Evolutionary conservation across 1,140 invertebrate species (phyloP).

Genomic region (Ericerus pela): DNA sequence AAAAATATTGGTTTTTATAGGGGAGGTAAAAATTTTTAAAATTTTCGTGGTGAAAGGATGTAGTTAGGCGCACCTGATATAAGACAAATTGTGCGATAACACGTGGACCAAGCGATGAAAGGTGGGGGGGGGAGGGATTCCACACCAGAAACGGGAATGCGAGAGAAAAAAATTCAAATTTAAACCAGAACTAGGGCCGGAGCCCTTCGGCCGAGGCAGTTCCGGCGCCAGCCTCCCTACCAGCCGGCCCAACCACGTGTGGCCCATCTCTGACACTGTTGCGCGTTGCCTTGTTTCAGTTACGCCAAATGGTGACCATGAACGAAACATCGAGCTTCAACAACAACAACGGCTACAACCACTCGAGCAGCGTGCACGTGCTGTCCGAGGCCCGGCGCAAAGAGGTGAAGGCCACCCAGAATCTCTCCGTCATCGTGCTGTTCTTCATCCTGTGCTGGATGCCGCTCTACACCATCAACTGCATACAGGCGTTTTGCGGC

Average conservation of each 20-base stretch:
- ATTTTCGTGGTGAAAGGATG: too few relatives aligned
- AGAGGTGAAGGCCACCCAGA: conserved; percentile 83
- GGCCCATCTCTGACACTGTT: conserved; percentile 18
- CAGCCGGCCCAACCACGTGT: conserved; percentile 23
- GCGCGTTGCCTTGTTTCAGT: conserved; percentile 27
- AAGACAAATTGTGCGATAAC: too few relatives aligned
- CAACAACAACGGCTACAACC: conserved; percentile 26
- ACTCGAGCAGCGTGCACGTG: conserved; percentile 50
- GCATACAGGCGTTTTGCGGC: conserved; percentile 62
- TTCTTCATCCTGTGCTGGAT: conserved; percentile 91
- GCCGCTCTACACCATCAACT: conserved; percentile 80
- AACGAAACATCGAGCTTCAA: conserved; percentile 30
- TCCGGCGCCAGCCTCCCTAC: conserved; percentile 17
- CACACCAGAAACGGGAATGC: too few relatives aligned
- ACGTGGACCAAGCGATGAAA: too few relatives aligned
- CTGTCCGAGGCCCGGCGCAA: conserved; percentile 61
- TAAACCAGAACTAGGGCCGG: too few relatives aligned
- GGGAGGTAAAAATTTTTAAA: too few relatives aligned
- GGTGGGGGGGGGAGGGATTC: too few relatives aligned
- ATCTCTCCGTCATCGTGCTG: conserved; percentile 72
- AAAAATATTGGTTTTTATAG: too few relatives aligned
- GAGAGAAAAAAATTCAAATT: too few relatives aligned
- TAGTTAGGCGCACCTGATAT: too few relatives aligned
- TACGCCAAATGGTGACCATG: conserved; percentile 42
- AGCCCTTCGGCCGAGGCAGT: too few relatives aligned